Percentiles rank a stretch among this genome's conserved stretches.
Conservation (phyloP, 2,888 invertebrate genomes). For the Druceiella hillmani region DNA sequence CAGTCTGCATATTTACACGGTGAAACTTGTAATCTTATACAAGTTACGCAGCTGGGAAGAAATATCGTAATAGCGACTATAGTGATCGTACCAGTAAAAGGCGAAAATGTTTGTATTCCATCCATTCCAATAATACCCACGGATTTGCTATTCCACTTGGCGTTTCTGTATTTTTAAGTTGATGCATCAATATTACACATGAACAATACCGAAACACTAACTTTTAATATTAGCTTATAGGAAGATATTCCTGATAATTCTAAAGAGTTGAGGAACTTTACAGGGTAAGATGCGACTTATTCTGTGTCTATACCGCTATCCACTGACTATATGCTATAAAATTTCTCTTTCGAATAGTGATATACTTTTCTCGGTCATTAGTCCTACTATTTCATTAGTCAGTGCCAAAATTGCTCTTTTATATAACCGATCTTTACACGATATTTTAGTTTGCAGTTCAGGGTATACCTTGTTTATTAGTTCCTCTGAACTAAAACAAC, state of each 20-base stretch:
- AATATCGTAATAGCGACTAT: too few species aligned
- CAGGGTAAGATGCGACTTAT: conserved; percentile 6
- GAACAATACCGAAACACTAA: neutral
- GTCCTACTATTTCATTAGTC: conserved; percentile 5
- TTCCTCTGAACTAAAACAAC: conserved; percentile 7
- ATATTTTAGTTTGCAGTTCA: conserved; percentile 9
- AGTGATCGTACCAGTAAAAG: too few species aligned
- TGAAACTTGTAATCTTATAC: too few species aligned
- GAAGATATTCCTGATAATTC: conserved; percentile 6
- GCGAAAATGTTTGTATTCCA: too few species aligned
- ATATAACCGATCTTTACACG: conserved; percentile 9
- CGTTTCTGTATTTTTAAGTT: too few species aligned
- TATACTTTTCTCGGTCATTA: neutral
- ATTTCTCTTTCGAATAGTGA: neutral
- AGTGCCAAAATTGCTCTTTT: conserved; percentile 13
- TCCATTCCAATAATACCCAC: too few species aligned
- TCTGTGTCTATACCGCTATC: conserved; percentile 1
- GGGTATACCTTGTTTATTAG: conserved; percentile 10
- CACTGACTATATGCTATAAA: neutral
- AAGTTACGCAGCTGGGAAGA: too few species aligned
- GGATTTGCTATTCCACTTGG: too few species aligned
- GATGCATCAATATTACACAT: neutral
- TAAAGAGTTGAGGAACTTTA: conserved; percentile 6
- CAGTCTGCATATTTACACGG: too few species aligned
- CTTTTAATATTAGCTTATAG: conserved; percentile 6